Base-by-base conservation (phyloP, 2,113 vertebrate genomes). In the Rhadina sibilatrix region DNA sequence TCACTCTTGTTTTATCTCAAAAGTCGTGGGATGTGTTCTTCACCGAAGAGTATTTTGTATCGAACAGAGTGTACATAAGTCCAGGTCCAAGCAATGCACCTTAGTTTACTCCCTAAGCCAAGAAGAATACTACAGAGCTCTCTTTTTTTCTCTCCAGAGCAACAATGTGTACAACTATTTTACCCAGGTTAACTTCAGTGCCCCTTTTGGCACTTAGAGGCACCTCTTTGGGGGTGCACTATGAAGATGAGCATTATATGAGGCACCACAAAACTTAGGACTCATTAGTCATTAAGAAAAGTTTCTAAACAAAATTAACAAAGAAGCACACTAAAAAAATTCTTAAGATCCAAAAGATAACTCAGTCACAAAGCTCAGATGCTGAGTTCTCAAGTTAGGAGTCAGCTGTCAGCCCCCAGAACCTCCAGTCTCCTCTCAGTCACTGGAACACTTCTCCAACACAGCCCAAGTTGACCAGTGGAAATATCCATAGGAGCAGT, bases 391-490 rank as follows among this genome's bases (percentile, higher is more conserved):
- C 14, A 49, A n/a, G 28, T 30, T 87, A 44, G 15, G 42, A 90
- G 31, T 60, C 40, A 23, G 12, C 23, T 76, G 19, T 60, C 19
- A 38, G 50, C 16, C 10, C 16, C 18, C 37, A 68, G n/a, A 52
- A 71, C 53, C 46, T 89, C 44, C 38, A 64, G 17, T 49, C 59
- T 24, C 20, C 27, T 60, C 14, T 57, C 28, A 10, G 44, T 46
- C 5, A 0, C 23, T 21, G 25, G 64, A 63, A 44, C 35, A 47
- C 20, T 59, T 66, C 30, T 89, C 14, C 69, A 66, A 13, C 14
- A 81, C 4, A 0, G 11, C 11, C 17, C 21, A 8, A 8, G 5
- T 33, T 5, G 1, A 11, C 10, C 25, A 40, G 15, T 61, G 42
- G 31, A 87, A 64, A 57, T 71, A 44, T 21, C 85, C 11, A 3